These are phyloP conservation scores for Acronicta alni DNA, from an alignment of 2,888 invertebrate species.

Conservation along the genomic window DNA sequence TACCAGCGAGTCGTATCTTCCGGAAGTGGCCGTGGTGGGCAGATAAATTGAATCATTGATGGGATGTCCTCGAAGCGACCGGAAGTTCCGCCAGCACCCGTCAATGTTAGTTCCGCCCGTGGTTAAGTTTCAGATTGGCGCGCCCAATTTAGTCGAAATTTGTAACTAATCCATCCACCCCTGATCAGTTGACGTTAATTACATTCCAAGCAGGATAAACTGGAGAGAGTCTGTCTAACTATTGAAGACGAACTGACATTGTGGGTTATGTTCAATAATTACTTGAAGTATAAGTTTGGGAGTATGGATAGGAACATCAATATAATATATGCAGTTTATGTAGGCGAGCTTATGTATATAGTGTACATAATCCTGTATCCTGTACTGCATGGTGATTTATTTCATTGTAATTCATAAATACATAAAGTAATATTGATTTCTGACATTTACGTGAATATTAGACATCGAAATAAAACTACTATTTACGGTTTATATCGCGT, in stretches of 20 bases:
- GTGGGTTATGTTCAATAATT: constrained; percentile 46
- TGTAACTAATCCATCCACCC: constrained; percentile 55
- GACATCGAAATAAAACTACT: no score
- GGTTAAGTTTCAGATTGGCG: constrained; percentile 62
- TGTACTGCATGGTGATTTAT: no score
- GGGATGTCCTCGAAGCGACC: constrained; percentile 56
- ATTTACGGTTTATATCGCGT: no score
- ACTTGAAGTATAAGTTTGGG: constrained; percentile 33
- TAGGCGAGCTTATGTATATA: neutral
- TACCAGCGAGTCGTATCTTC: constrained; percentile 31
- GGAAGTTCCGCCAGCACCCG: constrained; percentile 52
- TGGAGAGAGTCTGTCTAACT: constrained; percentile 45
- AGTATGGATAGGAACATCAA: constrained; percentile 10
- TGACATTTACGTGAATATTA: no score
- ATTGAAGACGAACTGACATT: constrained; percentile 47
- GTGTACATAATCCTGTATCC: no score
- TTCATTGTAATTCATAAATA: no score
- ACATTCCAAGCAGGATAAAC: constrained; percentile 40
- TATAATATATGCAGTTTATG: neutral
- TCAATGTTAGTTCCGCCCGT: constrained; percentile 55
- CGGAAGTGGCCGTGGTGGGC: constrained; percentile 49
- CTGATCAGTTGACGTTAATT: constrained; percentile 55
- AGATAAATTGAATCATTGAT: constrained; percentile 74
- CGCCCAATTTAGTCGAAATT: constrained; percentile 63
- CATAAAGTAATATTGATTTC: no score